phyloP scores from a whole-genome alignment of 1,140 invertebrate genomes.

The Venustaconcha ellipsiformis region DNA sequence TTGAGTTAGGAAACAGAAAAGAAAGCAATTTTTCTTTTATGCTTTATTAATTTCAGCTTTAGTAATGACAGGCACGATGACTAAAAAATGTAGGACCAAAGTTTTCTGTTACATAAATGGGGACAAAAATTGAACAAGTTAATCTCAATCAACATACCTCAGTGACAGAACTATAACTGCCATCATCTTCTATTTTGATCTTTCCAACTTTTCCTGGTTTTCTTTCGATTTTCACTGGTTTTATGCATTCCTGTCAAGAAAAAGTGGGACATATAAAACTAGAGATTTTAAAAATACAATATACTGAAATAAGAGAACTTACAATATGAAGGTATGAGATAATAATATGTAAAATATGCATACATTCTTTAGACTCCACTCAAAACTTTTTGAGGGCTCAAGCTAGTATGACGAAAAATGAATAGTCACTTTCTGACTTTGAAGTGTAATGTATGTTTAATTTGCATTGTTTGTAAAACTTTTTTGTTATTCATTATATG shows the following conservation, averaged over 20 bases:
- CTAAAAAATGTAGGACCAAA: neutral
- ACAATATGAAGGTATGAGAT: no score
- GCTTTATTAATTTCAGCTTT: neutral
- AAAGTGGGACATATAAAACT: neutral
- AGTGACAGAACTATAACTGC: slow-evolving; percentile 79
- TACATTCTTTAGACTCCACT: no score
- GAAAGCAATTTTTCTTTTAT: neutral
- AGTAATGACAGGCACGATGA: neutral
- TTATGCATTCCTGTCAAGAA: slow-evolving; percentile 89
- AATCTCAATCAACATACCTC: slow-evolving; percentile 70
- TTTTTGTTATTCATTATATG: no score
- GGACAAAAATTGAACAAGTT: neutral
- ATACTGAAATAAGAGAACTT: no score
- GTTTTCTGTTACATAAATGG: neutral
- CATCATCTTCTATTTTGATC: slow-evolving; percentile 90
- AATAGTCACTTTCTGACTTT: no score
- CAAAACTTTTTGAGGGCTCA: no score
- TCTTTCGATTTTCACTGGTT: slow-evolving; percentile 87
- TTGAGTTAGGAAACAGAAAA: no score
- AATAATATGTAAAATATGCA: no score
- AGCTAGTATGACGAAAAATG: no score
- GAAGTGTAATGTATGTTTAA: no score
- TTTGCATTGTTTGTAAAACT: no score
- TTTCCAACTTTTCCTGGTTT: slow-evolving; percentile 76
- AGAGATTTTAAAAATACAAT: no score